A percentile compares a stretch with the other conserved stretches of the same genome.
Conservation (phyloP, 2,113 vertebrate species). For the Mastomys natalensis region DNA sequence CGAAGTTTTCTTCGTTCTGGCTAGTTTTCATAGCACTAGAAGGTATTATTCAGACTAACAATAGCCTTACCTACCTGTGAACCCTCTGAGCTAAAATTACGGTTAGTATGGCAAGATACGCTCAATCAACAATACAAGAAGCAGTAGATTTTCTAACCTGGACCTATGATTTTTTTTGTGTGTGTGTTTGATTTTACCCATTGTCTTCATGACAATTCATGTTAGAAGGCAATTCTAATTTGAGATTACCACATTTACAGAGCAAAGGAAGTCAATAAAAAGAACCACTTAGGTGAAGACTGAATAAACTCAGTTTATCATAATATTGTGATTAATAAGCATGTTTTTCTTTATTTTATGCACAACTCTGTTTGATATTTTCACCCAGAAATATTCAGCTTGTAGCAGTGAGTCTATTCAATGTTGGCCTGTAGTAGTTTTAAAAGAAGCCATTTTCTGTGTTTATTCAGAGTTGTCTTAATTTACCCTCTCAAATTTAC, state of each 20-base stretch:
- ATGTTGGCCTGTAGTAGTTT: not conserved
- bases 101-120: not conserved
- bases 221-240: conserved; percentile 21
- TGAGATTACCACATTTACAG: not conserved
- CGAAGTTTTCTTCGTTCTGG: too few relatives aligned
- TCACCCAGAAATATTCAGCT: not conserved
- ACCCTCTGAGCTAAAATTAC: not conserved
- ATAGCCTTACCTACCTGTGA: not conserved
- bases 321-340: not conserved
- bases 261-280: conserved; percentile 19
- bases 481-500: conserved; percentile 81
- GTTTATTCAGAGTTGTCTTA: conserved; percentile 75
- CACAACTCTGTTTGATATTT: not conserved
- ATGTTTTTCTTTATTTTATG: not conserved
- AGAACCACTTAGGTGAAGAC: not conserved
- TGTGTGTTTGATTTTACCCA: not conserved
- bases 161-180: too few relatives aligned
- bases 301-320: not conserved
- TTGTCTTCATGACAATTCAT: conserved; percentile 15
- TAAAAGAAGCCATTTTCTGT: conserved; percentile 45
- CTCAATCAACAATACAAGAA: not conserved
- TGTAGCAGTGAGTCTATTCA: conserved; percentile 6
- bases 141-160: not conserved
- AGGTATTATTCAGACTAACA: not conserved
- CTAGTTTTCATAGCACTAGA: too few relatives aligned